Percentiles rank a stretch among this genome's conserved stretches.
Conservation (phyloP, 2,888 invertebrate species). For the Aquatica leii region DNA sequence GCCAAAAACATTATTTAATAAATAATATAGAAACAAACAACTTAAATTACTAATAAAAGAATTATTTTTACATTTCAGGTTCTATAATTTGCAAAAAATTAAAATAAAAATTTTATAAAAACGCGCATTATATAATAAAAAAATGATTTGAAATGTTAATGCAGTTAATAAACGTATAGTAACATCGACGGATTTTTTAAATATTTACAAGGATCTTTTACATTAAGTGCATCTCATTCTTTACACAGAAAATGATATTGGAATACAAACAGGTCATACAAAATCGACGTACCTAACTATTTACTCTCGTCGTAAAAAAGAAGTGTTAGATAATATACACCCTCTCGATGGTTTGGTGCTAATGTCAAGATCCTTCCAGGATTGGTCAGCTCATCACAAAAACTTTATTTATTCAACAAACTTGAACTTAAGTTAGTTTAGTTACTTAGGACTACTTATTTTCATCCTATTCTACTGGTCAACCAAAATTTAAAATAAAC, state of each 20-base stretch:
- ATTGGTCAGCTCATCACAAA: constrained; percentile 28
- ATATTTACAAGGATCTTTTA: neutral
- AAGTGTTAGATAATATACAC: constrained; percentile 11
- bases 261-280: constrained; percentile 2
- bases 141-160: too few relatives aligned
- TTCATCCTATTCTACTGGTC: constrained; percentile 39
- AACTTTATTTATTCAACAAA: constrained; percentile 15
- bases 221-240: neutral
- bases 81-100: too few relatives aligned
- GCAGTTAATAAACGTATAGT: too few relatives aligned
- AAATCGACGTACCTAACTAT: neutral
- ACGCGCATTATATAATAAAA: too few relatives aligned
- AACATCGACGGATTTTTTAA: too few relatives aligned
- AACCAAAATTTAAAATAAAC: constrained; percentile 30
- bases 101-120: too few relatives aligned
- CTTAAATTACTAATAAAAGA: too few relatives aligned
- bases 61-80: too few relatives aligned
- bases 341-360: constrained; percentile 21
- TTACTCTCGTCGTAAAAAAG: constrained; percentile 1
- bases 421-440: constrained; percentile 36
- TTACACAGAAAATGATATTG: constrained; percentile 6
- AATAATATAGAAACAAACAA: too few relatives aligned
- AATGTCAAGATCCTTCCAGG: constrained; percentile 13
- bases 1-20: too few relatives aligned
- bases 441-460: constrained; percentile 38